phyloP scores from a whole-genome alignment of 1,140 invertebrate species.

The Nebria ingens region DNA sequence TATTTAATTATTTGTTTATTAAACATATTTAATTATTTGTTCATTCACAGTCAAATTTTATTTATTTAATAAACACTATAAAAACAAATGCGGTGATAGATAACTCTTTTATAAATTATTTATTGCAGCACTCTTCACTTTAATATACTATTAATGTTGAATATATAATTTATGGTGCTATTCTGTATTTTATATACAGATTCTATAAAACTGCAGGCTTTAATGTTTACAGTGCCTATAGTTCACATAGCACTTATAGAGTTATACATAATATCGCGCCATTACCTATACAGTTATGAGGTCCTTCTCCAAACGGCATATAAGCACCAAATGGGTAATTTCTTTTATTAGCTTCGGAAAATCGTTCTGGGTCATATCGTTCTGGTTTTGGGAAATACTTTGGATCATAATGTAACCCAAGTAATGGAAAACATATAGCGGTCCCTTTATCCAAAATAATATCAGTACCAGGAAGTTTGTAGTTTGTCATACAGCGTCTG shows the following conservation, averaged over 20 bases:
- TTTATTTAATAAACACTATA: too few species aligned
- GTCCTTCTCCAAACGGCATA: constrained; percentile 53
- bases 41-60: too few species aligned
- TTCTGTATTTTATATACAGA: too few species aligned
- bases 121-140: not conserved
- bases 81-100: too few species aligned
- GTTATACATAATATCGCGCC: too few species aligned
- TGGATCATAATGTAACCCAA: constrained; percentile 33
- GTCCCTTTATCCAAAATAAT: constrained; percentile 29
- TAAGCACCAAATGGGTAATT: constrained; percentile 28
- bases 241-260: too few species aligned
- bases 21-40: too few species aligned
- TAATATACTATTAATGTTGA: not conserved
- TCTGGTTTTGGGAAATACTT: constrained; percentile 25
- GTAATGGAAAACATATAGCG: constrained; percentile 22
- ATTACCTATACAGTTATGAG: constrained; percentile 47
- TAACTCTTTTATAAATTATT: too few species aligned
- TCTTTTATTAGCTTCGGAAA: constrained; percentile 19
- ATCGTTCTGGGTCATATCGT: constrained; percentile 30
- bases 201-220: too few species aligned
- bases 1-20: too few species aligned
- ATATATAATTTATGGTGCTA: too few species aligned
- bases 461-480: constrained; percentile 29
- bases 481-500: constrained; percentile 26
- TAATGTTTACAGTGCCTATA: too few species aligned